phyloP scores from a whole-genome alignment of 2,888 invertebrate species.

The Pherbina coryleti region DNA sequence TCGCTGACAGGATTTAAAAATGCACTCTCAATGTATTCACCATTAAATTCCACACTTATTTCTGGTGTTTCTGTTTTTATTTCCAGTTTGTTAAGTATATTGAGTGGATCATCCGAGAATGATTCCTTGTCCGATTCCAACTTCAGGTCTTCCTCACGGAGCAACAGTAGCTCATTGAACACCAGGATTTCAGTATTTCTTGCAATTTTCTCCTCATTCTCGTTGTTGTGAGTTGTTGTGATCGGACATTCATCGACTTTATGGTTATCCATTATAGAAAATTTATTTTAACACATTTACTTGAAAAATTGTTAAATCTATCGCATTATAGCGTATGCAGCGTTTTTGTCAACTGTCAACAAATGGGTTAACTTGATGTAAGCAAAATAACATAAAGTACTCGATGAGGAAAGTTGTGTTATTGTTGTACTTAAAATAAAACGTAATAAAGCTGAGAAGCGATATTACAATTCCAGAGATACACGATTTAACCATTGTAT shows the following conservation, averaged over 20 bases:
- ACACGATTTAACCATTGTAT: no score
- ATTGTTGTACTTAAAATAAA: no score
- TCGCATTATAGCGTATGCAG: not conserved
- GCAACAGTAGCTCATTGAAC: not conserved
- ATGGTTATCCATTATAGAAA: not conserved
- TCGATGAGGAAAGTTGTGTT: not conserved
- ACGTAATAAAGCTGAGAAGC: no score
- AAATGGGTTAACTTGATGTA: conserved; percentile 4
- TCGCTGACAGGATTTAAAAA: conserved; percentile 43
- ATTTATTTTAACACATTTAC: not conserved
- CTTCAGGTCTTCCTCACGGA: conserved; percentile 21
- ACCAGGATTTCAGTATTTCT: not conserved
- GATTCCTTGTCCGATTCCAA: not conserved
- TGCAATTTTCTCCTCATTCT: not conserved
- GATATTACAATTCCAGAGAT: no score
- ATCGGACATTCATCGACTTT: not conserved
- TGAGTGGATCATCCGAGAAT: conserved; percentile 11
- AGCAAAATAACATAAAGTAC: not conserved
- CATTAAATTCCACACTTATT: conserved; percentile 43
- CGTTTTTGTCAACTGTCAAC: conserved; percentile 4
- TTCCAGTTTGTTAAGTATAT: conserved; percentile 23
- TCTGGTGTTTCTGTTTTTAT: not conserved
- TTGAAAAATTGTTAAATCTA: not conserved
- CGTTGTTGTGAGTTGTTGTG: not conserved
- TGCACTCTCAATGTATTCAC: conserved; percentile 55